Evolutionary conservation across 2,113 vertebrate genomes (phyloP), one percentile per base, ranked within the genome.

Genomic region (Ivindomyrus marchei): DNA sequence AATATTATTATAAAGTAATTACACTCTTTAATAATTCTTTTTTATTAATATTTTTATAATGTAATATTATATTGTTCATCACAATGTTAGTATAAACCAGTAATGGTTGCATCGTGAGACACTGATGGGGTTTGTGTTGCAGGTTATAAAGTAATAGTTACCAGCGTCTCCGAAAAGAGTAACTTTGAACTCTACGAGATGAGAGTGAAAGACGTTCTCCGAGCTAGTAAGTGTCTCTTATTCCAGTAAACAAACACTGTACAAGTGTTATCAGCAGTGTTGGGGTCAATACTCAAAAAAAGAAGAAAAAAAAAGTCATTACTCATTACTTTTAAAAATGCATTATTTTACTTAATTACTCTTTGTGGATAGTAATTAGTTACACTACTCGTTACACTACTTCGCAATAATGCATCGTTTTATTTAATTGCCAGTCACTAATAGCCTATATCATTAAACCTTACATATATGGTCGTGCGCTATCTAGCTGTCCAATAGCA

Each of bases 181-280:
- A 95, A 93, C 91, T 96, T 96, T 92, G 91, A 93, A 46, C 85
- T 95, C 21, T 96, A 96, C 90, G 87, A 56, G 17, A 88, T 90
- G 2, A 91, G 2, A 0, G 89, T 96, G 53, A 90, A 0, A 0
- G 90, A 93, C 0, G 89, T 95, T 5, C 94, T 96, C 58, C 92
- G 89, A 93, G 31, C 77, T 8, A 83, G 95, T 96, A 92, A 93
- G 95, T 94, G 56, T 62, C 87, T 17, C 17, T 87, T 52, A 36
- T 87, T 3, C 46, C 42, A n/a, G 49, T 53, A 52, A 87, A 50
- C 62, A 10, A 31, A 31, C 3, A 3, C 27, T 31, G 62, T 70
- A 2, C 24, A 0, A 62, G 9, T 31, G n/a, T 11, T 31, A 70
- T 13, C 62, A 27, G 62, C 62, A 21, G 52, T 19, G 4, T 53